Evolutionary conservation across 1,140 invertebrate genomes (phyloP), one percentile per base, ranked within the genome.

Genomic region (Pseudomyrmex cubaensis): DNA sequence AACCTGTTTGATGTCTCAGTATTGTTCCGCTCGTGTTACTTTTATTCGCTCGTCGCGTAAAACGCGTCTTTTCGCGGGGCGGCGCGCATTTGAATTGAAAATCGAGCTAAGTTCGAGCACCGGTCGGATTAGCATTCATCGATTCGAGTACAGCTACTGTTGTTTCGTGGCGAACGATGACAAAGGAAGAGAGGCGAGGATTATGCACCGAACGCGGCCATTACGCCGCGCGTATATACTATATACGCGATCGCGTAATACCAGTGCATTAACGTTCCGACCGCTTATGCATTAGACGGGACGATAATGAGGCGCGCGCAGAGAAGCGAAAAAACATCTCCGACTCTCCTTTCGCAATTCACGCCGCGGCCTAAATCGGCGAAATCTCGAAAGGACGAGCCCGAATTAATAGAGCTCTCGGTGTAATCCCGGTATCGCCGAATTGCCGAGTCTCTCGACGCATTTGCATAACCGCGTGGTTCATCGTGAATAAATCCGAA

Each of bases 241-340:
- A 56, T 74, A 86, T 87, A 84, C 76, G 75, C 86, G 86, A 85
- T 88, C 84, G 61, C 78, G 74, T 87, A 88, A 88, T 88, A 88
- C 88, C 84, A 75, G 86, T 85, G 84, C 86, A 85, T 88, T 87
- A 88, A 77, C 67, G 57, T 50, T 35, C 35, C 64, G 61, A 52
- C 35, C 35, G 59, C 77, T 88, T 72, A 70, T 85, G 83, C 86
- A 88, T 88, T 88, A 72, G 63, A 69, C 67, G 62, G 78, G 48
- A 85, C 62, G 86, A 85, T 88, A 88, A 88, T 88, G 73, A 88
- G 76, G 59, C 82, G 66, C 61, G 66, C 35, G 56, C 56, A 57
- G 57, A 44, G 35, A 15, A 25, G 82, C 59, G n/a, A 69, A 59
- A 54, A 48, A 62, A 52, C 52, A 50, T 35, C 22, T n/a, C 25